Base-by-base conservation (phyloP, 2,888 invertebrate species). In the Pterobdella sp. region DNA sequence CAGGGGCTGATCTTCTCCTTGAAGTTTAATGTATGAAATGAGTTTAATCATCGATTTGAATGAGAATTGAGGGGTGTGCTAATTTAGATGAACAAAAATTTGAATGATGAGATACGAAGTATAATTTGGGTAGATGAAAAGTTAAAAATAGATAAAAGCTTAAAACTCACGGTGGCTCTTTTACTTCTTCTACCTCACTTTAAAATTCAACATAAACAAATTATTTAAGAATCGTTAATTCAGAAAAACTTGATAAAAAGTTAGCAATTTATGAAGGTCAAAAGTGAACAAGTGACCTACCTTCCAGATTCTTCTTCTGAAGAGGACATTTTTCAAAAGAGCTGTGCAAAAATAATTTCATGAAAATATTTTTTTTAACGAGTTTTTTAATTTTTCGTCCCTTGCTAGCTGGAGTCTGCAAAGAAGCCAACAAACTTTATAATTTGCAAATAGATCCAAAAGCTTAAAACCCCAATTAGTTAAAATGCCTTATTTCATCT, bases 271-370 rank as follows among this genome's bases (percentile, higher is more conserved):
- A 56, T 3, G n/a, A 56, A 56, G 14, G 3, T n/a, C 4, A 56
- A 7, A 56, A 56, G 60, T n/a, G 3, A 56, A 7, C 60, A 22
- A 22, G 18, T 7, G n/a, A 56, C 18, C 60, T 26, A 56, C 60
- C 60, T 56, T 56, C 60, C 60, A 56, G 60, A 56, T 56, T 56
- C 60, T 56, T 56, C 60, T 56, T 56, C 60, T 22, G 60, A 56
- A 14, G 60, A 56, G n/a, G 60, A 56, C 60, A 56, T 56, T 22
- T 7, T 56, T n/a, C n/a, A n/a, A n/a, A n/a, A n/a, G n/a, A n/a
- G n/a, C n/a, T n/a, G n/a, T n/a, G n/a, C n/a, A n/a, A n/a, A n/a
- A n/a, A n/a, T n/a, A n/a, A n/a, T n/a, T n/a, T n/a, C n/a, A n/a
- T n/a, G n/a, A n/a, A n/a, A n/a, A n/a, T n/a, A n/a, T n/a, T n/a